Evolutionary conservation across 2,797 vertebrate genomes (phyloP).

Genomic region (Discoglossus pictus): DNA sequence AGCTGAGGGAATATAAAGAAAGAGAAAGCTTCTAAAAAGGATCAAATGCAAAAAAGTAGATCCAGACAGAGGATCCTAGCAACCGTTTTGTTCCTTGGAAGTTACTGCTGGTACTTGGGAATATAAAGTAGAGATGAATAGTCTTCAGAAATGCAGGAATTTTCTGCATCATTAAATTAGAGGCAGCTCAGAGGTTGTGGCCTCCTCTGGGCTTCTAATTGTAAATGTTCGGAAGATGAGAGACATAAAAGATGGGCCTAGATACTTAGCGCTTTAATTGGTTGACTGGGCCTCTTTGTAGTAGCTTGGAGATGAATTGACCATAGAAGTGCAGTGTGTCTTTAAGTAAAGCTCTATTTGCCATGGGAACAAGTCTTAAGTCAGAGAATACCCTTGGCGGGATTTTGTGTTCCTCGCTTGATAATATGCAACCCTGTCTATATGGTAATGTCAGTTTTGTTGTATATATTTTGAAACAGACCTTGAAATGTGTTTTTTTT

Average conservation of each 20-base stretch:
- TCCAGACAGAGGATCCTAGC: conserved; percentile 18
- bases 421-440: neutral
- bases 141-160: conserved; percentile 34
- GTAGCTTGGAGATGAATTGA: neutral
- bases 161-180: conserved; percentile 42
- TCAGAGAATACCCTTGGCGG: conserved; percentile 7
- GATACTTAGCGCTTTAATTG: conserved; percentile 2
- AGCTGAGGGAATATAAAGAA: neutral
- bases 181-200: conserved; percentile 8
- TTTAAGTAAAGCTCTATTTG: neutral
- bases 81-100: conserved; percentile 2
- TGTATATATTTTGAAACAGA: too few relatives aligned
- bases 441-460: neutral
- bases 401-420: conserved; percentile 10
- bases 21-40: neutral
- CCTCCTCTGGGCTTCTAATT: conserved; percentile 25
- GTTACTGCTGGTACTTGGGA: conserved; percentile 1
- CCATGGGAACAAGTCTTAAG: conserved; percentile 25
- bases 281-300: conserved; percentile 10
- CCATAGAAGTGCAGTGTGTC: conserved; percentile 11
- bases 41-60: conserved; percentile 13
- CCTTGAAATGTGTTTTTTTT: too few relatives aligned
- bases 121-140: conserved; percentile 27
- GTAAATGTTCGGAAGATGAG: conserved; percentile 10
- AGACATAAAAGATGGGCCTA: conserved; percentile 6